Percentiles rank a stretch among this genome's conserved stretches.
phyloP scores from a whole-genome alignment of 2,888 invertebrate species.

The Apodemia hepburni region DNA sequence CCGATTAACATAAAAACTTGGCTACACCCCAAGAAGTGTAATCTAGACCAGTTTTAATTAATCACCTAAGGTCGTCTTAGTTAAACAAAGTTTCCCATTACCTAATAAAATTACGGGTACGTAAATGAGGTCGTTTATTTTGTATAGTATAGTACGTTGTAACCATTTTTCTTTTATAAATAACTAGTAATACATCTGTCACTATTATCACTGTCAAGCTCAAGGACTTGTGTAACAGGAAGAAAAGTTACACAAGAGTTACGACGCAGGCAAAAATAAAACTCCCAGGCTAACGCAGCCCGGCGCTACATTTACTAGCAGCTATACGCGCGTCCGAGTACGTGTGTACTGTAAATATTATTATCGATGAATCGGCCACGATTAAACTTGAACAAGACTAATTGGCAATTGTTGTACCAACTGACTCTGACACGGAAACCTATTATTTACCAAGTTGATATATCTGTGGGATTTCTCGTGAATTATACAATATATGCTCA shows the following conservation, averaged over 20 bases:
- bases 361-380: conserved; percentile 11
- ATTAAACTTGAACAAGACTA: conserved; percentile 11
- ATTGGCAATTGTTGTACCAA: conserved; percentile 12
- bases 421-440: conserved; percentile 1
- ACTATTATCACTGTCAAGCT: conserved; percentile 56
- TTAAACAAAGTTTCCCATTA: conserved; percentile 14
- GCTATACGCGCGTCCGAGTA: conserved; percentile 16
- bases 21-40: conserved; percentile 54
- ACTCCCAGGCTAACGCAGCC: conserved; percentile 52
- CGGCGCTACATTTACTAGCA: conserved; percentile 15
- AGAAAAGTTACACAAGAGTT: conserved; percentile 58
- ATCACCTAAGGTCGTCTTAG: conserved; percentile 36
- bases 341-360: conserved; percentile 12
- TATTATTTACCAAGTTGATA: not conserved
- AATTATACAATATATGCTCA: not conserved
- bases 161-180: conserved; percentile 1
- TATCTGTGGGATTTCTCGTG: conserved; percentile 1
- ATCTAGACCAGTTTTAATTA: conserved; percentile 47
- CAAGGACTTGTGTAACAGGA: conserved; percentile 46
- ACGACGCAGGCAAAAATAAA: conserved; percentile 66
- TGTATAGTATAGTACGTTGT: not conserved
- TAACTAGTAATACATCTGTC: not conserved
- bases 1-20: conserved; percentile 58
- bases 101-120: not conserved
- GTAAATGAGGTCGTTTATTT: not conserved